phyloP scores from a whole-genome alignment of 2,113 vertebrate genomes.

The Felis chaus region DNA sequence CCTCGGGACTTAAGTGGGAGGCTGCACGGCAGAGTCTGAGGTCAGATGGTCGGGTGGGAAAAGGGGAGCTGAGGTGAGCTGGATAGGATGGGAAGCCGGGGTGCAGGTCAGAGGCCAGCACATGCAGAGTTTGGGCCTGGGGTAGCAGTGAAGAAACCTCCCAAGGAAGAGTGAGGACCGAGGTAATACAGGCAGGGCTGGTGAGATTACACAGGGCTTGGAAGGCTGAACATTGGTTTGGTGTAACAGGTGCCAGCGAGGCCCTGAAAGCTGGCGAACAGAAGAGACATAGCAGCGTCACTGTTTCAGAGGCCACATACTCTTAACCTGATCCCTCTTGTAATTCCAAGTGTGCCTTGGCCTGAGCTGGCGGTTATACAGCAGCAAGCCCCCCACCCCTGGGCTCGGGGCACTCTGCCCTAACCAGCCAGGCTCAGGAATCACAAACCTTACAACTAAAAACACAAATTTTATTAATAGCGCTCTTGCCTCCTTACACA shows the following conservation, averaged over 20 bases:
- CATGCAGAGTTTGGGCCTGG: background rate
- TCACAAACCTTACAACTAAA: background rate
- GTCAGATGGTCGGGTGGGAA: fast-evolving
- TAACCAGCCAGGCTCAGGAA: conserved; percentile 7
- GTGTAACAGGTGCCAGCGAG: background rate
- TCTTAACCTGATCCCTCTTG: background rate
- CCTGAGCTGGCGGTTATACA: background rate
- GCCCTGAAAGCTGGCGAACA: background rate
- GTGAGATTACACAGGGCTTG: too few relatives aligned
- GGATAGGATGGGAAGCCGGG: too few relatives aligned
- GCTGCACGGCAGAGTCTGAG: fast-evolving
- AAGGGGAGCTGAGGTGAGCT: background rate
- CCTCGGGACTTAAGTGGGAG: background rate
- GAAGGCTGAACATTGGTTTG: background rate
- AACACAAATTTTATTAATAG: conserved; percentile 53
- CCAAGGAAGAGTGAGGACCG: background rate
- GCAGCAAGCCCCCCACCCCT: background rate
- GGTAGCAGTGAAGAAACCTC: background rate
- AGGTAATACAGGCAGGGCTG: fast-evolving
- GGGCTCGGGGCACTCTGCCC: background rate
- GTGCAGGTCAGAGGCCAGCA: background rate
- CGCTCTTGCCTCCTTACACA: background rate
- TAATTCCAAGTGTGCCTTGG: background rate
- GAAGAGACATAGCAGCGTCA: background rate
- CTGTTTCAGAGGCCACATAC: background rate